Percentiles rank a stretch among this genome's conserved stretches.
Evolutionary conservation across 1,140 invertebrate genomes (phyloP).

Genomic region (Ceratoteleas bidentatus): DNA sequence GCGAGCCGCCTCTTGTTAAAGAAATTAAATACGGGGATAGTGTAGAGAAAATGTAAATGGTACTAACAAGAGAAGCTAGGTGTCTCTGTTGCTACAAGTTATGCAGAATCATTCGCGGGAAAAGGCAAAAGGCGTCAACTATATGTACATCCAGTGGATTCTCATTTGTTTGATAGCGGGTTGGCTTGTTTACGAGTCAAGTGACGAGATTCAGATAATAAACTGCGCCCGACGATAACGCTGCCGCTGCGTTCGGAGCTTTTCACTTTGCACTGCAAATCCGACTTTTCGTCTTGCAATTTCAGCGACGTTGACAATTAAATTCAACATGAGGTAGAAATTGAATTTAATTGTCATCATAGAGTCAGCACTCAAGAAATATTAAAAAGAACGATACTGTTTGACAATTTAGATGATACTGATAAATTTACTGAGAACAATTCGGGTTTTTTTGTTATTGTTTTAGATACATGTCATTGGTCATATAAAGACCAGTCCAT

Average conservation of each 20-base stretch:
- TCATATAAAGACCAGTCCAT: too few species aligned
- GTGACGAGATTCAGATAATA: slow-evolving; percentile 13
- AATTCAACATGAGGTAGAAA: too few species aligned
- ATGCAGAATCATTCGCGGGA: slow-evolving; percentile 43
- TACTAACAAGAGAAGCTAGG: slow-evolving; percentile 40
- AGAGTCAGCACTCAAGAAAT: too few species aligned
- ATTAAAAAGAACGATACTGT: too few species aligned
- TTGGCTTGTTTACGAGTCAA: slow-evolving; percentile 22
- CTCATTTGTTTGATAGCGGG: slow-evolving; percentile 44
- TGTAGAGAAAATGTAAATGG: slow-evolving; percentile 23
- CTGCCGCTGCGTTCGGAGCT: background rate
- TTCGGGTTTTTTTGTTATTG: too few species aligned
- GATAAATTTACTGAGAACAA: too few species aligned
- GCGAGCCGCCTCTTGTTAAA: slow-evolving; percentile 20
- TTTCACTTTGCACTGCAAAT: background rate
- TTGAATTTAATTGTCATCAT: too few species aligned
- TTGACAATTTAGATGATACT: too few species aligned
- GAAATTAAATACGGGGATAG: slow-evolving; percentile 25
- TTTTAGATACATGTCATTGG: too few species aligned
- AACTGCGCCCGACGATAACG: background rate
- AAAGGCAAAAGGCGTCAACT: slow-evolving; percentile 42
- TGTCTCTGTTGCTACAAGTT: slow-evolving; percentile 11
- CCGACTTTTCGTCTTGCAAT: too few species aligned
- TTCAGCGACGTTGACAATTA: too few species aligned
- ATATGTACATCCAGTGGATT: slow-evolving; percentile 40